A percentile compares a stretch with the other conserved stretches of the same genome.
phyloP scores from a whole-genome alignment of 2,113 vertebrate genomes.

The Calyptomena viridis region DNA sequence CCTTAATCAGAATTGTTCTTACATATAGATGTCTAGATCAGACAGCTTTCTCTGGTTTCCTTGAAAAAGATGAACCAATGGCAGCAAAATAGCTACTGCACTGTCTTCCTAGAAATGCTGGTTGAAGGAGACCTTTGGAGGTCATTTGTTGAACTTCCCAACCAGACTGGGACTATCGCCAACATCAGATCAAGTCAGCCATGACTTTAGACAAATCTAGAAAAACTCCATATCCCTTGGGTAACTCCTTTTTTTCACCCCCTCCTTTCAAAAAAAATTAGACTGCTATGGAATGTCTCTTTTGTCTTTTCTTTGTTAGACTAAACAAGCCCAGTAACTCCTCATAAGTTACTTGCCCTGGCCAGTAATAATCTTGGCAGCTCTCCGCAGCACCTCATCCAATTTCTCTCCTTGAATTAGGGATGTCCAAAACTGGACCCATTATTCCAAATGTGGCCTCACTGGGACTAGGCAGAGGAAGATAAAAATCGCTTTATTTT shows the following conservation, averaged over 20 bases:
- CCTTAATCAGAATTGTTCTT: background rate
- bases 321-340: background rate
- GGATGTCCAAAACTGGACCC: background rate
- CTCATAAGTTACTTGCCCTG: background rate
- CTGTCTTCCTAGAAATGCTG: background rate
- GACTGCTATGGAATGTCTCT: background rate
- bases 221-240: background rate
- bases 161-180: background rate
- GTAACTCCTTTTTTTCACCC: background rate
- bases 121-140: background rate
- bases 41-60: background rate
- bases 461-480: background rate
- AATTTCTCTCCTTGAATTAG: background rate
- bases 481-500: background rate
- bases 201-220: background rate
- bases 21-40: background rate
- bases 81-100: background rate
- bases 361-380: background rate
- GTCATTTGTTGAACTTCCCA: background rate
- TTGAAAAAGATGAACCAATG: background rate
- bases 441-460: background rate
- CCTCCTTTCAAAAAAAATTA: background rate
- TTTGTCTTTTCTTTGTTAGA: background rate
- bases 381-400: background rate
- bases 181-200: background rate